Evolutionary conservation across 1,140 invertebrate genomes (phyloP).

Genomic region (Drosophila mayri): DNA sequence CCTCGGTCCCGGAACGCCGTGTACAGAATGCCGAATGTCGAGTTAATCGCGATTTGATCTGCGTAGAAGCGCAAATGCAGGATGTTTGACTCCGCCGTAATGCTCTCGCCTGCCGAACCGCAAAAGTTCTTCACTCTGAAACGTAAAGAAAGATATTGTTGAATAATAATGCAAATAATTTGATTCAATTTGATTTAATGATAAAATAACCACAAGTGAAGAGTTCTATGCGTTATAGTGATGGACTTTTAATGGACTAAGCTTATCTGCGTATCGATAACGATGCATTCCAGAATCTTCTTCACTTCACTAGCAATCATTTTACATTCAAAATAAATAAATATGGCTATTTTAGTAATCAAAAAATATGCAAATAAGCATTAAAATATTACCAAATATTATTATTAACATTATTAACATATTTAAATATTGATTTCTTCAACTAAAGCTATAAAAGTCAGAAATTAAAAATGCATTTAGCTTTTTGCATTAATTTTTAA

Average conservation of each 20-base stretch:
- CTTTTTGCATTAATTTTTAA: neutral
- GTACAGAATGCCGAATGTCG: constrained; percentile 89
- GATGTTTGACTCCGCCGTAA: constrained; percentile 87
- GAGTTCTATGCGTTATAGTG: neutral
- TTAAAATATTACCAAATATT: no score
- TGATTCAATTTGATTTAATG: neutral
- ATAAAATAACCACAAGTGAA: neutral
- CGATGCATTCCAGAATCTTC: neutral
- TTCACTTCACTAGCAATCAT: no score
- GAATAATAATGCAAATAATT: neutral
- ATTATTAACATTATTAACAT: no score
- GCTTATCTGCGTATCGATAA: neutral
- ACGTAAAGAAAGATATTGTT: constrained; percentile 2
- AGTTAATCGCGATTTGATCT: constrained; percentile 88
- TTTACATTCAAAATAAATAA: no score
- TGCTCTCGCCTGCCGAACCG: constrained; percentile 91
- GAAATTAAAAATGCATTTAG: no score
- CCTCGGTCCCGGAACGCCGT: constrained; percentile 90
- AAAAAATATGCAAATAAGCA: no score
- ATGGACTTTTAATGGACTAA: neutral
- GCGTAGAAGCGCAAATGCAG: constrained; percentile 91
- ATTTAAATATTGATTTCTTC: no score
- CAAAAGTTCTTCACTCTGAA: constrained; percentile 89
- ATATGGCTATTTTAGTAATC: no score
- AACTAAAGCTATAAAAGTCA: no score